Percentiles rank a stretch among this genome's conserved stretches.
phyloP scores from a whole-genome alignment of 2,888 invertebrate genomes.

The Spilosoma lubricipeda region DNA sequence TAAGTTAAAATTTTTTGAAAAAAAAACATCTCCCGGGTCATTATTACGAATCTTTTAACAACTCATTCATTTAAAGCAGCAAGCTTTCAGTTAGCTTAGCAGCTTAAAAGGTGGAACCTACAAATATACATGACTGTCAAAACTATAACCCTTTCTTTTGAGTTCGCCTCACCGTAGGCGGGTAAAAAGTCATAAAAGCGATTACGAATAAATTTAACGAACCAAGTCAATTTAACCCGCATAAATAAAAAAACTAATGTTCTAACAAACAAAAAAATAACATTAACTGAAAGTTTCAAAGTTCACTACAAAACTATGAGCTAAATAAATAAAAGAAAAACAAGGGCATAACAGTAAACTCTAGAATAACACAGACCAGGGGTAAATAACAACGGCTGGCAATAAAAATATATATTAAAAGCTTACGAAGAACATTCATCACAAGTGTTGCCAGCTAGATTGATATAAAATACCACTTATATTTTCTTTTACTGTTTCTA shows the following conservation, averaged over 20 bases:
- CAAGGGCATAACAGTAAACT: slow-evolving; percentile 49
- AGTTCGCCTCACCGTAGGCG: too few species aligned
- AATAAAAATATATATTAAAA: slow-evolving; percentile 72
- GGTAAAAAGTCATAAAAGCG: too few species aligned
- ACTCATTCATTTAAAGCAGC: too few species aligned
- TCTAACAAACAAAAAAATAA: slow-evolving; percentile 9
- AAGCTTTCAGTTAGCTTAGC: too few species aligned
- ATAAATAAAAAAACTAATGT: neutral
- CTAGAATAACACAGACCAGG: slow-evolving; percentile 32
- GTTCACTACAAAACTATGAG: slow-evolving; percentile 27
- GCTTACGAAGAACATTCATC: slow-evolving; percentile 61
- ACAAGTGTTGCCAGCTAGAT: slow-evolving; percentile 67
- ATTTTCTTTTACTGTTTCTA: slow-evolving; percentile 54
- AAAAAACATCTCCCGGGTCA: too few species aligned
- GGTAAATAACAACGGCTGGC: slow-evolving; percentile 47
- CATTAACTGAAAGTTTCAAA: neutral
- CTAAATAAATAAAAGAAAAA: slow-evolving; percentile 36
- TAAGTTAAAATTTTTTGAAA: too few species aligned
- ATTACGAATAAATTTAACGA: neutral
- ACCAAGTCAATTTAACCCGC: neutral
- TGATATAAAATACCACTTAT: slow-evolving; percentile 66
- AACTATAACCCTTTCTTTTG: too few species aligned
- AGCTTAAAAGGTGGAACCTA: too few species aligned
- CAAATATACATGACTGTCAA: too few species aligned
- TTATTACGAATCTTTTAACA: too few species aligned